Conservation (phyloP, 2,797 vertebrate genomes). For the Peromyscus eremicus region DNA sequence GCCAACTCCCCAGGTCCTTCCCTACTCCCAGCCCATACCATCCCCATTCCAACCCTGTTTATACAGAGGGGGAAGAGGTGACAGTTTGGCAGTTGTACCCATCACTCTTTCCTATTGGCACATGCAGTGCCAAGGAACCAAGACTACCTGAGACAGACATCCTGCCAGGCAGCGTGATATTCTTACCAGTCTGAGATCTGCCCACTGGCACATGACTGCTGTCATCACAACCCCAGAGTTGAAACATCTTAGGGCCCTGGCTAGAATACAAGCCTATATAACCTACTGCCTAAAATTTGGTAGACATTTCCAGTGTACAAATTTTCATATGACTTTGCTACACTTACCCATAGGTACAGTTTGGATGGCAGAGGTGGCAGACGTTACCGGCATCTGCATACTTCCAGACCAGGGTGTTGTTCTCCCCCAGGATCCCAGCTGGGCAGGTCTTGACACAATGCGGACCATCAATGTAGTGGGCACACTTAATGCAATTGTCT, state of each 20-base stretch:
- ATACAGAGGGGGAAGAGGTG: no score
- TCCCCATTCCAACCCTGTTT: neutral
- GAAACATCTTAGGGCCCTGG: no score
- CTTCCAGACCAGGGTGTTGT: conserved; percentile 92
- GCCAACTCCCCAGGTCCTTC: neutral
- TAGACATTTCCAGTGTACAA: rapidly evolving
- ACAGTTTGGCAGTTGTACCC: no score
- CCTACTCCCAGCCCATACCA: neutral
- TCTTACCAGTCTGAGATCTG: rapidly evolving
- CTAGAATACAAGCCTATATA: neutral
- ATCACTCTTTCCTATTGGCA: neutral
- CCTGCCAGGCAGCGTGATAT: neutral
- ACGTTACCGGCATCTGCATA: conserved; percentile 87
- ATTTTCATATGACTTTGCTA: rapidly evolving
- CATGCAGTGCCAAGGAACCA: rapidly evolving
- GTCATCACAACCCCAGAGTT: rapidly evolving
- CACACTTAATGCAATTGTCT: conserved; percentile 91
- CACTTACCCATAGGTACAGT: conserved; percentile 94
- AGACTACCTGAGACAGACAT: rapidly evolving
- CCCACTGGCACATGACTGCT: rapidly evolving
- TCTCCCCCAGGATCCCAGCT: conserved; percentile 89
- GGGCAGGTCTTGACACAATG: conserved; percentile 93
- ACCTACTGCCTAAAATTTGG: neutral
- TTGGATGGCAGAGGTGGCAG: conserved; percentile 93
- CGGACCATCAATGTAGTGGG: conserved; percentile 91